Conservation (phyloP, 2,113 vertebrate genomes). For the Megaceryle maxima region DNA sequence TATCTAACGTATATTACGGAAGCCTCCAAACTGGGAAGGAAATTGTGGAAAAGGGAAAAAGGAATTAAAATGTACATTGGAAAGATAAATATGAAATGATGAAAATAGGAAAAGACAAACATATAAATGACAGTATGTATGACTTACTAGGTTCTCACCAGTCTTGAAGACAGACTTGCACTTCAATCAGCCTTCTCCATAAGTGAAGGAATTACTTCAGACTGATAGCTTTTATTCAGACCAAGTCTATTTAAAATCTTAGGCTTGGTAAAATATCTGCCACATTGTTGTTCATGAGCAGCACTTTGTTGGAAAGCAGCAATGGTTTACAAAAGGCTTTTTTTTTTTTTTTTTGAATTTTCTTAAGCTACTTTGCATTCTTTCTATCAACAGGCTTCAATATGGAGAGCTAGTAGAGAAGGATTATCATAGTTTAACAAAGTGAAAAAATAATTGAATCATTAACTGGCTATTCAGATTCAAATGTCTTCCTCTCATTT, state of each 20-base stretch:
- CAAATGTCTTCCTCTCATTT: slow-evolving; percentile 77
- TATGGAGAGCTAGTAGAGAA: slow-evolving; percentile 67
- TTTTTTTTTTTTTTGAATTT: slow-evolving; percentile 25
- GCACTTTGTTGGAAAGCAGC: slow-evolving; percentile 30
- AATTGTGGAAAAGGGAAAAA: neutral
- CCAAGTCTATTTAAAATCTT: neutral
- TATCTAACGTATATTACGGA: neutral
- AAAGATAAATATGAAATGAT: neutral
- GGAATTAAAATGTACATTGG: neutral
- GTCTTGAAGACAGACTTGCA: neutral
- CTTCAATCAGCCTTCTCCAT: neutral
- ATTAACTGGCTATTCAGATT: slow-evolving; percentile 85
- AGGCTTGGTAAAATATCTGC: slow-evolving; percentile 19
- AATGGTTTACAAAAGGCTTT: slow-evolving; percentile 48
- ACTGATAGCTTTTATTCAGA: neutral
- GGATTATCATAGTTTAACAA: slow-evolving; percentile 80
- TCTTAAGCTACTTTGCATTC: slow-evolving; percentile 61
- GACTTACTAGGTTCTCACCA: neutral
- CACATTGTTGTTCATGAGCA: neutral
- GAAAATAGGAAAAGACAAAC: neutral
- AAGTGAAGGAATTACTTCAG: slow-evolving; percentile 1
- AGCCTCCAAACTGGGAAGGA: neutral
- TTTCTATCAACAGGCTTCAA: slow-evolving; percentile 67
- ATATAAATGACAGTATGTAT: neutral
- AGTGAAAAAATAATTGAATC: slow-evolving; percentile 82